phyloP scores from a whole-genome alignment of 2,797 vertebrate genomes.

The Ficedula albicollis region DNA sequence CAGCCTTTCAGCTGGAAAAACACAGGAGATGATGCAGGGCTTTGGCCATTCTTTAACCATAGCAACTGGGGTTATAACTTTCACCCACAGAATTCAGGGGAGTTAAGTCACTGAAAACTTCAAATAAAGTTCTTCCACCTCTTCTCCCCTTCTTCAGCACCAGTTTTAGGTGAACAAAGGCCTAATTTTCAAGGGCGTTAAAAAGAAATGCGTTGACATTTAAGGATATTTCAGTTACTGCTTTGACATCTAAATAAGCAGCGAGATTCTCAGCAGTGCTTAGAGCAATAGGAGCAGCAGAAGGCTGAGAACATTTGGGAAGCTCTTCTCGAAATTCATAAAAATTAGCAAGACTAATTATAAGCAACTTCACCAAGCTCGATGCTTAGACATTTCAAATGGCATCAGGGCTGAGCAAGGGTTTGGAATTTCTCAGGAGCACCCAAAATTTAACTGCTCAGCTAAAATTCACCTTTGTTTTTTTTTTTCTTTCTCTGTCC shows the following conservation, averaged over 20 bases:
- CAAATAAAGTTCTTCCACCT: not conserved
- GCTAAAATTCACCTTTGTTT: not conserved
- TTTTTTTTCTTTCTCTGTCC: not conserved
- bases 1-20: not conserved
- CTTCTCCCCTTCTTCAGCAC: not conserved
- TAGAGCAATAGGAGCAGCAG: conserved; percentile 39
- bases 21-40: not conserved
- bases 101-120: not conserved
- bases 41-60: not conserved
- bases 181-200: not conserved
- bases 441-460: not conserved
- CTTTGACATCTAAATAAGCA: conserved; percentile 51
- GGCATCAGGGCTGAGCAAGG: not conserved
- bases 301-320: conserved; percentile 57
- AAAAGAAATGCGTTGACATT: conserved; percentile 31
- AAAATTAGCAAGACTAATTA: conserved; percentile 59
- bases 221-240: conserved; percentile 39
- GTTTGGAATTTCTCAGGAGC: not conserved
- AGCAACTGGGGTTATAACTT: not conserved
- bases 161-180: conserved; percentile 1
- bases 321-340: not conserved
- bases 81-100: not conserved
- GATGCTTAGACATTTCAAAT: not conserved
- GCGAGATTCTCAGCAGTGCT: not conserved
- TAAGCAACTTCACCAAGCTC: not conserved